A percentile compares a stretch with the other conserved stretches of the same genome.
phyloP scores from a whole-genome alignment of 2,797 vertebrate genomes.

The Pithecia hirsuta region DNA sequence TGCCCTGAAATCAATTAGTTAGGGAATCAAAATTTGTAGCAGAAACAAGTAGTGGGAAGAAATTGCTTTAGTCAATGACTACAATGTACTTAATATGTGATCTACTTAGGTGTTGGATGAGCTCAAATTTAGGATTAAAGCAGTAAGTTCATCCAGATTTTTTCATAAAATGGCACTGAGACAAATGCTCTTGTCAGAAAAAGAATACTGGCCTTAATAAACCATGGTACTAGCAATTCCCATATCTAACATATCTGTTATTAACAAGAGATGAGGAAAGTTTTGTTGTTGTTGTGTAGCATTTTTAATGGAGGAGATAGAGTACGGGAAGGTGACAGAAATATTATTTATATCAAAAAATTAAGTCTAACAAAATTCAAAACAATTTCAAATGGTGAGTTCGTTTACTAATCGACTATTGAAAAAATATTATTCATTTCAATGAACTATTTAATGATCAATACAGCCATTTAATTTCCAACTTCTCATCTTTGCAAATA shows the following conservation, averaged over 20 bases:
- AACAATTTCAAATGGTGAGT: not conserved
- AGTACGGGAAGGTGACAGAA: not conserved
- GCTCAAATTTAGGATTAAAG: not conserved
- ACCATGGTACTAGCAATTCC: not conserved
- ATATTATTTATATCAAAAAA: not conserved
- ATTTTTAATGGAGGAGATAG: not conserved
- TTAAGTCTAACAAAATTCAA: conserved; percentile 1
- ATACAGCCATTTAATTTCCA: conserved; percentile 1
- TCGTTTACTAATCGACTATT: not conserved
- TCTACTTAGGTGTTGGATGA: not conserved
- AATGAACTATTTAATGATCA: not conserved
- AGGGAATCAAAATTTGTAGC: not conserved
- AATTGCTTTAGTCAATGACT: not conserved
- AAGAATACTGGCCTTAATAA: not conserved
- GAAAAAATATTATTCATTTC: conserved; percentile 12
- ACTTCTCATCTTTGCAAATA: not conserved
- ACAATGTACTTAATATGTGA: not conserved
- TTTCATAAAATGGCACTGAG: not conserved
- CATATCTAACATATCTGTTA: not conserved
- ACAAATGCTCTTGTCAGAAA: not conserved
- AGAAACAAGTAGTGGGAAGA: not conserved
- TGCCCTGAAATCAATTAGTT: not conserved
- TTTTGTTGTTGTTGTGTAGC: not conserved
- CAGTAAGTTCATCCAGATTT: not conserved
- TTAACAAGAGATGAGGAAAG: not conserved